phyloP scores from a whole-genome alignment of 2,888 invertebrate species.

The Congeria kusceri region DNA sequence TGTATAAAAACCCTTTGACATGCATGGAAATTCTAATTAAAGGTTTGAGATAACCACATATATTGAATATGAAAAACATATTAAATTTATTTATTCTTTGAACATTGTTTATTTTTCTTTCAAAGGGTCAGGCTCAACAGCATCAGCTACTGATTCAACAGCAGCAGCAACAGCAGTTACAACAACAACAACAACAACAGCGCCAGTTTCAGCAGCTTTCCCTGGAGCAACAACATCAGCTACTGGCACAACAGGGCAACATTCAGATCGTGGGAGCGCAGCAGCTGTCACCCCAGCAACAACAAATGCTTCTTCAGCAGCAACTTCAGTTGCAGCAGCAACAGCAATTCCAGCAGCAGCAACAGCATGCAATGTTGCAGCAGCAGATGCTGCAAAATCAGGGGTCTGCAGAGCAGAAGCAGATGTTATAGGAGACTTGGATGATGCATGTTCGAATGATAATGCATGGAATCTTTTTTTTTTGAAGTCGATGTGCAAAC shows the following conservation, averaged over 20 bases:
- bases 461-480: no score
- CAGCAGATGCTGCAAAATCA: conserved; percentile 56
- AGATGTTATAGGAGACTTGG: conserved; percentile 6
- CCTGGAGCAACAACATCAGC: conserved; percentile 59
- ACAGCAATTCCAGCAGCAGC: conserved; percentile 54
- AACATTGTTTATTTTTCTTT: not conserved
- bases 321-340: conserved; percentile 62
- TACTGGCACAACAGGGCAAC: conserved; percentile 38
- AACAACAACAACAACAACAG: conserved; percentile 44
- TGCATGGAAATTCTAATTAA: no score
- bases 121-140: conserved; percentile 52
- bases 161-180: conserved; percentile 41
- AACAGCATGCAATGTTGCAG: conserved; percentile 54
- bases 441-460: no score
- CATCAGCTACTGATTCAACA: conserved; percentile 57
- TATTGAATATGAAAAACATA: no score
- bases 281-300: conserved; percentile 63
- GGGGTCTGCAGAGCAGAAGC: conserved; percentile 54
- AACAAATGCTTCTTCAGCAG: conserved; percentile 56
- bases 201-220: conserved; percentile 58
- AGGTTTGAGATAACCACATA: no score
- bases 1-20: no score
- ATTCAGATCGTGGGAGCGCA: conserved; percentile 44
- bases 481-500: no score
- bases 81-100: no score